These are phyloP conservation scores for Leptinotarsa texana DNA, from an alignment of 1,140 invertebrate species.

Conservation along the genomic window DNA sequence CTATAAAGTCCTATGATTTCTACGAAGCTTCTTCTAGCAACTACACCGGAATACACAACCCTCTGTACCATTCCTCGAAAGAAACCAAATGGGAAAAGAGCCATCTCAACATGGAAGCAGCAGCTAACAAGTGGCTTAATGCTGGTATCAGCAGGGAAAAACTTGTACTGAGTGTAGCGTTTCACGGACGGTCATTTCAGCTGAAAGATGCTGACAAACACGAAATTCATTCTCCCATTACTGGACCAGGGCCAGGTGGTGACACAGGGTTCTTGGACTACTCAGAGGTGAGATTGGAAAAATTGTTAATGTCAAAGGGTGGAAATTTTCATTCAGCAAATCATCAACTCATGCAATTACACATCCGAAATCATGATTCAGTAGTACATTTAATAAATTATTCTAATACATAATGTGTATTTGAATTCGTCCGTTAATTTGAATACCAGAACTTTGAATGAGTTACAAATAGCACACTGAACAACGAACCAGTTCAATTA, in stretches of 20 bases:
- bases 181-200: slow-evolving; percentile 68
- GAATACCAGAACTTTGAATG: no score
- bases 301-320: no score
- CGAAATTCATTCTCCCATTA: slow-evolving; percentile 59
- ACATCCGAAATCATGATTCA: no score
- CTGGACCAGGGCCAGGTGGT: slow-evolving; percentile 51
- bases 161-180: slow-evolving; percentile 66
- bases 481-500: no score
- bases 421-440: no score
- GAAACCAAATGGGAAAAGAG: slow-evolving; percentile 12
- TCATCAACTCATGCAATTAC: no score
- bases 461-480: no score
- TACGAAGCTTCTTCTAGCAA: not conserved
- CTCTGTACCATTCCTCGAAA: not conserved
- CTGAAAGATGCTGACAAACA: slow-evolving; percentile 57
- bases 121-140: slow-evolving; percentile 47
- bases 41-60: slow-evolving; percentile 1
- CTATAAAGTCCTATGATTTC: slow-evolving; percentile 3
- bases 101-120: not conserved
- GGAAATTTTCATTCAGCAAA: no score
- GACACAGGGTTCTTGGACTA: not conserved
- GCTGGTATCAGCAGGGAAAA: slow-evolving; percentile 59
- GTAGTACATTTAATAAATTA: no score
- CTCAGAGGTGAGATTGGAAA: not conserved
- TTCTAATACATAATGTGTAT: no score